These are phyloP conservation scores for Epinotia demarniana DNA, from an alignment of 2,888 invertebrate species.

Conservation along the genomic window DNA sequence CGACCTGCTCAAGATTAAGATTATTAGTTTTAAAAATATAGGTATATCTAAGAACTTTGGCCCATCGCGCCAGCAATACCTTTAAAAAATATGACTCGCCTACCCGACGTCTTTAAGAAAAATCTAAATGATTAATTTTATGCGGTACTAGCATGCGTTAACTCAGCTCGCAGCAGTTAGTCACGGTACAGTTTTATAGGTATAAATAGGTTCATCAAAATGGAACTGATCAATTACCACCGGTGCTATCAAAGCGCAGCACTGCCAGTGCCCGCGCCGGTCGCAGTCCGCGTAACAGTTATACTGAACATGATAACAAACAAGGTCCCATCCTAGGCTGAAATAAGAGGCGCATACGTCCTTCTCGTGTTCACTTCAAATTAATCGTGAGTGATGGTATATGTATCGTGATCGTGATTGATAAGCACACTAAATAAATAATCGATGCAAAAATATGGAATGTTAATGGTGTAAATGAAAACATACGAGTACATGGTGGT, in stretches of 20 bases:
- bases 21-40: too few species aligned
- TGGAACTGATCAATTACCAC: slow-evolving; percentile 32
- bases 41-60: too few species aligned
- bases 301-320: not conserved
- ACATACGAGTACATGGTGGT: not conserved
- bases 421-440: slow-evolving; percentile 35
- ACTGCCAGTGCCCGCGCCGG: slow-evolving; percentile 21
- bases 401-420: slow-evolving; percentile 26
- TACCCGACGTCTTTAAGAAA: too few species aligned
- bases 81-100: too few species aligned
- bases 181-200: slow-evolving; percentile 4
- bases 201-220: slow-evolving; percentile 14
- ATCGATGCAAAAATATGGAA: slow-evolving; percentile 41
- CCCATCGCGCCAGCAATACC: too few species aligned
- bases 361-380: not conserved
- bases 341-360: not conserved
- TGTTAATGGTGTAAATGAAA: slow-evolving; percentile 33
- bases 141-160: not conserved
- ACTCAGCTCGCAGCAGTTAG: slow-evolving; percentile 10
- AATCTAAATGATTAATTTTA: too few species aligned
- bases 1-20: too few species aligned
- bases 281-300: slow-evolving; percentile 33
- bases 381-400: slow-evolving; percentile 29
- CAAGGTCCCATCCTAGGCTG: not conserved
- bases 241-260: slow-evolving; percentile 26